Percentiles rank a stretch among this genome's conserved stretches.
phyloP scores from a whole-genome alignment of 2,113 vertebrate species.

The Neodontobutis hainanensis region DNA sequence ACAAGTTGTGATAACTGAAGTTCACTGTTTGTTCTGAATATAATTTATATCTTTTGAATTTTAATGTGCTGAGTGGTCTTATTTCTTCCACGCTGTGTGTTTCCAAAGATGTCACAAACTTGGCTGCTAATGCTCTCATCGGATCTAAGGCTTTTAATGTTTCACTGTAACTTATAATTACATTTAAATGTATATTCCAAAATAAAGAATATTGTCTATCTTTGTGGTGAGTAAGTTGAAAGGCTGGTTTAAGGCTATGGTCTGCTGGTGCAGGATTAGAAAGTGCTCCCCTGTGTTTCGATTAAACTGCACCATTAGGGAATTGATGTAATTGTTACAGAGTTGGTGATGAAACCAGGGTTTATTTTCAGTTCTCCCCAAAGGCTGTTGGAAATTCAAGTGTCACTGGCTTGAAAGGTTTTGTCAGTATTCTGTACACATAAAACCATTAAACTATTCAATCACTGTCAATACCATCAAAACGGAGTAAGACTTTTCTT shows the following conservation, averaged over 20 bases:
- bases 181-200: conserved; percentile 61
- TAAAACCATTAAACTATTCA: background rate
- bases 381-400: conserved; percentile 14
- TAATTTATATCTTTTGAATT: conserved; percentile 1
- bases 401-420: background rate
- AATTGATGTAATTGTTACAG: conserved; percentile 74
- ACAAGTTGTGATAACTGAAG: conserved; percentile 33
- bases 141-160: conserved; percentile 42
- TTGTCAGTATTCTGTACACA: background rate
- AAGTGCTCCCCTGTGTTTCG: conserved; percentile 61
- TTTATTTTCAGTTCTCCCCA: conserved; percentile 66
- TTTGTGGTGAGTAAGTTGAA: conserved; percentile 1
- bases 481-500: no score
- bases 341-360: conserved; percentile 64
- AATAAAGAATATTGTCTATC: conserved; percentile 68
- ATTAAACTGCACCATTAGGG: conserved; percentile 64
- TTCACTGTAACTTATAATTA: conserved; percentile 50
- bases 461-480: no score
- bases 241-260: conserved; percentile 14
- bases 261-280: conserved; percentile 51
- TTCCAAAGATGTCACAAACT: conserved; percentile 64
- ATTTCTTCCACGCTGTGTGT: conserved; percentile 44
- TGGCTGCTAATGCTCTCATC: conserved; percentile 59
- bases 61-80: conserved; percentile 5
- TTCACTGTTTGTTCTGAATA: conserved; percentile 24